Evolutionary conservation across 2,797 vertebrate species (phyloP), one percentile per base, ranked within the genome.

Genomic region (Babyrousa celebensis): DNA sequence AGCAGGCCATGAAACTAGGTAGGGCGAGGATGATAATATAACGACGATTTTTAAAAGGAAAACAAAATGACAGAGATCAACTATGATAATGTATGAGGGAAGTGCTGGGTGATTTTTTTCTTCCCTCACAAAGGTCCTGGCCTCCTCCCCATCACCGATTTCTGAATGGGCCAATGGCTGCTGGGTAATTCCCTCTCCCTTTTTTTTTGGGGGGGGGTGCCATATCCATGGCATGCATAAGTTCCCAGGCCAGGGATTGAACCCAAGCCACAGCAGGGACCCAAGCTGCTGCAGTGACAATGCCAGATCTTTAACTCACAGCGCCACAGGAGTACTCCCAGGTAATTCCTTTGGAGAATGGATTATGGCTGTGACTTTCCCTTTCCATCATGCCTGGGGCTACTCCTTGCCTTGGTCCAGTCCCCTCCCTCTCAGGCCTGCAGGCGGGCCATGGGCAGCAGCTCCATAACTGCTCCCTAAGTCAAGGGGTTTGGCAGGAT

Each of bases 1-100:
- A 70, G 52, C 54, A 25, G 48, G 48, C 86, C n/a, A 32, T 56
- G 92, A 92, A 96, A 74, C 74, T 84, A 84, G 89, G 8, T 1
- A 29, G 77, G 67, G 84, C 80, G 90, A 77, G 56, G 65, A 88
- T 93, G 85, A 56, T n/a, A 40, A 78, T 32, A 23, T 8, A 70
- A 80, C 52, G 56, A 82, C 36, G 43, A 85, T 25, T 70, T 52
- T 25, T 23, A 62, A 78, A 91, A 79, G 56, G 6, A 63, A 56
- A 62, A 74, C 58, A 82, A 85, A 74, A 72, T 3, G 48, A 20
- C 68, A 89, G 4, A 12, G 21, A 87, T 84, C 80, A 71, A 67
- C 70, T 6, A 85, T 48, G 52, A 67, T 32, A 79, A 86, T 1
- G 10, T 9, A 60, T 0, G 11, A 58, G 43, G 32, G 12, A 67